phyloP scores from a whole-genome alignment of 2,888 invertebrate species.

The Teinopalpus imperialis region DNA sequence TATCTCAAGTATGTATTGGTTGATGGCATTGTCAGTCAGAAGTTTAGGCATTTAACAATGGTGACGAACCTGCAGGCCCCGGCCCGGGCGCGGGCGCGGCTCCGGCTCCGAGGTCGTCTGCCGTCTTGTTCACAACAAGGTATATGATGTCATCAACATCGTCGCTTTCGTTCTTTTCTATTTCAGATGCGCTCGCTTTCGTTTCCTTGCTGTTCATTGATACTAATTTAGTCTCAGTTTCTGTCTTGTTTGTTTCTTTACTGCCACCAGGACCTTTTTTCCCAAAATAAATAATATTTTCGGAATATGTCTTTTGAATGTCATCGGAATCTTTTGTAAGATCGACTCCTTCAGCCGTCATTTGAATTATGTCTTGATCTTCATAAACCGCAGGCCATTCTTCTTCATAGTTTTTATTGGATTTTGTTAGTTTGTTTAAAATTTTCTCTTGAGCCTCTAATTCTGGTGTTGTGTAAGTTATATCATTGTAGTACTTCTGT shows the following conservation, averaged over 20 bases:
- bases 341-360: slow-evolving; percentile 16
- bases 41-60: no score
- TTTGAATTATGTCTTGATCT: neutral
- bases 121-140: slow-evolving; percentile 15
- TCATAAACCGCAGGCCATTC: slow-evolving; percentile 3
- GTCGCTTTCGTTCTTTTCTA: no score
- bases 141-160: slow-evolving; percentile 34
- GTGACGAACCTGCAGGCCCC: no score
- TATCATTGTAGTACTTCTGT: slow-evolving; percentile 66
- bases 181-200: neutral
- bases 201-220: neutral
- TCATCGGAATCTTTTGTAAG: neutral
- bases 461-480: slow-evolving; percentile 56
- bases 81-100: no score
- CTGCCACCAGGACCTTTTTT: slow-evolving; percentile 16
- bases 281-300: neutral
- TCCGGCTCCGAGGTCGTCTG: slow-evolving; percentile 2
- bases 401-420: slow-evolving; percentile 26
- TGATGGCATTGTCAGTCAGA: no score
- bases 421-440: slow-evolving; percentile 36
- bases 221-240: slow-evolving; percentile 1
- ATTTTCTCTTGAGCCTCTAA: slow-evolving; percentile 54
- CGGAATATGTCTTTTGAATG: neutral
- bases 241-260: slow-evolving; percentile 9
- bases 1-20: no score